Base-by-base conservation (phyloP, 2,113 vertebrate species). In the Microtus oregoni region DNA sequence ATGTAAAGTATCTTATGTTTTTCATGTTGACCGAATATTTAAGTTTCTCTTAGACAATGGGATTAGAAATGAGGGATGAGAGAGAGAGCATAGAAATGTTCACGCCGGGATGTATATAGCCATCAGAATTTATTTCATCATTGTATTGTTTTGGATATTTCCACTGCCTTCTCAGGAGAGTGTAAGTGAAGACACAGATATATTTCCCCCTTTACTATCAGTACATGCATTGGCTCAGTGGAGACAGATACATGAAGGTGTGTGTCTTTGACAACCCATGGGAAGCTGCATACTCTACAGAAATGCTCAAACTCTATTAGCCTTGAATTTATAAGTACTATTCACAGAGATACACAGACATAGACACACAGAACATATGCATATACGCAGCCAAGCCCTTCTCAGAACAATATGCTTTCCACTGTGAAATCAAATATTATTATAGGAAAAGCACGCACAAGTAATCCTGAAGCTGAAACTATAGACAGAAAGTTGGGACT, bases 251-350 rank as follows among this genome's bases (percentile, higher is more conserved):
- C 9, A 70, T 70, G 30, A 77, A 28, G 85, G 32, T 63, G 24
- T 4, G 22, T 11, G 6, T 44, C 38, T 75, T 73, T 38, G 76
- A 47, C 63, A 99, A 99, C 96, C 99, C 99, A 50, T 99, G 98
- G 99, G 99, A 99, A 94, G 99, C 98, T 0, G 99, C 7, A 99
- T n/a, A 99, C 98, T 99, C 99, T 55, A 99, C 98, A 99, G 98
- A 99, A 99, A 92, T 99, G 99, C 68, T 99, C 99, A 7, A 99
- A 99, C 72, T 99, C 99, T 73, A 99, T 99, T 99, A 99, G 99
- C 96, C 98, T 41, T 99, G 99, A 2, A 99, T 99, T 1, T 99
- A 99, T 50, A 99, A 99, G 13, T 95, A 38, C 99, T 96, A 61
- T 24, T 7, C 19, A 61, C 55, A 58, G 35, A 87, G 12, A 87